Conservation (phyloP, 2,113 vertebrate species). For the Plecturocebus donacophilus region DNA sequence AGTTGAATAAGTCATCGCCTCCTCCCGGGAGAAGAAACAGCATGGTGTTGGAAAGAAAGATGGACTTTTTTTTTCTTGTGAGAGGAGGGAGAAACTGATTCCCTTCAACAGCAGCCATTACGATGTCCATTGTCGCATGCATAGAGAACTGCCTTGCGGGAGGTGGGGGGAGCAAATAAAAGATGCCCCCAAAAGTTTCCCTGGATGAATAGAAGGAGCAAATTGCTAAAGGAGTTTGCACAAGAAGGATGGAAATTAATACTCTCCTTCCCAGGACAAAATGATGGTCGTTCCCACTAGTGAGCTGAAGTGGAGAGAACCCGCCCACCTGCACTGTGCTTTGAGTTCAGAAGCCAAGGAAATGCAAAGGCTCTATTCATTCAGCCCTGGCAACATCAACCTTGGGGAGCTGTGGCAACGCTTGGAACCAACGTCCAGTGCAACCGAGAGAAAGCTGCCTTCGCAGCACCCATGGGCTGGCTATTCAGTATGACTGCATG, state of each 20-base stretch:
- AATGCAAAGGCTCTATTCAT: background rate
- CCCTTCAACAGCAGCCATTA: background rate
- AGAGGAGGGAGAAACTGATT: background rate
- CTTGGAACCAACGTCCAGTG: background rate
- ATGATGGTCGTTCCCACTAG: rapidly evolving
- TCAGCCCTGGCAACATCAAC: background rate
- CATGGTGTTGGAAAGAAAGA: background rate
- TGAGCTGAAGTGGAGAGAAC: background rate
- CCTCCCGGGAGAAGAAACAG: background rate
- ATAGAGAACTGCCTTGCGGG: too few species aligned
- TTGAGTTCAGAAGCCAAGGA: background rate
- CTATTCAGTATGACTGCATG: background rate
- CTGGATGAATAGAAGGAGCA: background rate
- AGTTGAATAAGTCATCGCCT: background rate
- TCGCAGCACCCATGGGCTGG: background rate
- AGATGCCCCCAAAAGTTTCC: background rate
- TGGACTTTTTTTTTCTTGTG: background rate
- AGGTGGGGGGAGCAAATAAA: rapidly evolving
- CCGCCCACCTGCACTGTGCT: background rate
- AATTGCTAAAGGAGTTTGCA: background rate
- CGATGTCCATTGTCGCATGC: background rate
- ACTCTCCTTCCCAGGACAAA: background rate
- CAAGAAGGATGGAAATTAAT: background rate
- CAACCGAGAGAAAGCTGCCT: background rate
- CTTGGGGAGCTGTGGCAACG: background rate